These are phyloP conservation scores for Tachuris rubrigastra DNA, from an alignment of 2,113 vertebrate species.

Conservation along the genomic window DNA sequence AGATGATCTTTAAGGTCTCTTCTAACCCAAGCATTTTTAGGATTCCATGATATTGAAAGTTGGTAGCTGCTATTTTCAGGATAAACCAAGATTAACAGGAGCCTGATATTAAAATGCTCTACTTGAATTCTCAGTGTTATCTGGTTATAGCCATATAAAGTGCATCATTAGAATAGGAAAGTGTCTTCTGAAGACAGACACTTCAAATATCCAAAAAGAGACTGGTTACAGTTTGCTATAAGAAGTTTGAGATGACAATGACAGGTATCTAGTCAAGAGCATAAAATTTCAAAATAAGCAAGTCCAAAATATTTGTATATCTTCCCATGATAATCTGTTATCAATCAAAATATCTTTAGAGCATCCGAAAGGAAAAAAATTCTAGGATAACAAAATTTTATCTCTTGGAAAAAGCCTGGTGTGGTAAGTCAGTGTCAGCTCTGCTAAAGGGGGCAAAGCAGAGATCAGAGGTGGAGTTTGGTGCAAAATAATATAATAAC, in stretches of 20 bases:
- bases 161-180: neutral
- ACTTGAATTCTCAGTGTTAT: neutral
- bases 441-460: neutral
- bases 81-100: neutral
- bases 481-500: neutral
- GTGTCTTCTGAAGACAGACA: neutral
- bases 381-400: neutral
- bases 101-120: neutral
- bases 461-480: neutral
- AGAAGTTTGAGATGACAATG: neutral
- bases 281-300: neutral
- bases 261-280: fast-evolving
- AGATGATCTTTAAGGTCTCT: neutral
- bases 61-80: neutral
- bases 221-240: neutral
- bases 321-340: neutral
- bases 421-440: neutral
- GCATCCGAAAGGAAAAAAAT: neutral
- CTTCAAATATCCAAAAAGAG: neutral
- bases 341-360: neutral
- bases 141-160: neutral
- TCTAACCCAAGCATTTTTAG: neutral
- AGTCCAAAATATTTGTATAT: neutral
- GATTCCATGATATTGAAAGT: neutral
- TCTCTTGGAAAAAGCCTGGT: neutral